These are phyloP conservation scores for Acronicta psi DNA, from an alignment of 2,888 invertebrate species.

Conservation along the genomic window DNA sequence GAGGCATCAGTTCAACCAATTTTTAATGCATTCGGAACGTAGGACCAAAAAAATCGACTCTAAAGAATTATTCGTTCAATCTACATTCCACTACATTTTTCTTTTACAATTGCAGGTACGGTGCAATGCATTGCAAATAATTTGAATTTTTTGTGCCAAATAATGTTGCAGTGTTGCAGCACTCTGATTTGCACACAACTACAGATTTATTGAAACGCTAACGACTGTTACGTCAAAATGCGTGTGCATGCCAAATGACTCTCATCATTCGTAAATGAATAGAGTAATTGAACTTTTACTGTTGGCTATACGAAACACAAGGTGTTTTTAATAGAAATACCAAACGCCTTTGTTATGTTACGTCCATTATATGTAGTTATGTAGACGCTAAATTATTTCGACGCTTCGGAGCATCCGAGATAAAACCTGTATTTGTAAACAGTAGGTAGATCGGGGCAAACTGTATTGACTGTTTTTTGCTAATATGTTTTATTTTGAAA, in stretches of 20 bases:
- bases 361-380: no score
- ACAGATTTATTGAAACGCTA: constrained; percentile 44
- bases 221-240: constrained; percentile 32
- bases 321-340: constrained; percentile 3
- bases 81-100: constrained; percentile 40
- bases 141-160: constrained; percentile 20
- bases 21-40: constrained; percentile 42
- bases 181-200: constrained; percentile 36
- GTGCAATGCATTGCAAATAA: constrained; percentile 25
- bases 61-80: constrained; percentile 41
- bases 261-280: constrained; percentile 27
- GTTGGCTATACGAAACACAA: neutral
- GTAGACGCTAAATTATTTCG: no score
- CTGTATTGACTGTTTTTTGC: no score
- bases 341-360: no score
- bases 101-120: constrained; percentile 8
- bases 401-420: no score
- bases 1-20: constrained; percentile 30
- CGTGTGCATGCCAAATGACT: constrained; percentile 34
- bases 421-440: no score
- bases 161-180: constrained; percentile 30
- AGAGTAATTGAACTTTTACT: constrained; percentile 16
- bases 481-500: no score
- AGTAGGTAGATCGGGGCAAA: no score
- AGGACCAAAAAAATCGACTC: constrained; percentile 16